phyloP scores from a whole-genome alignment of 1,140 invertebrate species.

The Cyrtorhinus lividipennis region DNA sequence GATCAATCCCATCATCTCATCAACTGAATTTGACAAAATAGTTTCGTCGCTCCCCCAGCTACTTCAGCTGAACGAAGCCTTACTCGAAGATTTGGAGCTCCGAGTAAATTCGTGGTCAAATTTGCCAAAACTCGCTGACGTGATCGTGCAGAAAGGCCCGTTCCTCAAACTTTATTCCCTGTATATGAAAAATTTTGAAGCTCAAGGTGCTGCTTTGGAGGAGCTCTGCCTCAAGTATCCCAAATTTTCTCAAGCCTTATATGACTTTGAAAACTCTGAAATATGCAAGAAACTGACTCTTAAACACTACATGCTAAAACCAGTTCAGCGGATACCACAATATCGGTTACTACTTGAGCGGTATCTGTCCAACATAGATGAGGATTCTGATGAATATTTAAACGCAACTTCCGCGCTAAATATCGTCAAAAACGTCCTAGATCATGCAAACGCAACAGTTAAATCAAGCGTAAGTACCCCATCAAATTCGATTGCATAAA shows the following conservation, averaged over 20 bases:
- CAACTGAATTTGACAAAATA: constrained; percentile 39
- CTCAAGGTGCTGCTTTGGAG: constrained; percentile 43
- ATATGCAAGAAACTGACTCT: constrained; percentile 47
- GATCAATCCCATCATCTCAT: constrained; percentile 33
- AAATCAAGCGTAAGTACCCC: constrained; percentile 38
- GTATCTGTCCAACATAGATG: constrained; percentile 44
- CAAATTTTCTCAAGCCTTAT: constrained; percentile 42
- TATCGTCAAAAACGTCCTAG: constrained; percentile 55
- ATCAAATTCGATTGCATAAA: background rate
- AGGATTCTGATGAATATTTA: constrained; percentile 44
- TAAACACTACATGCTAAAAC: constrained; percentile 61
- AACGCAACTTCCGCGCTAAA: constrained; percentile 48
- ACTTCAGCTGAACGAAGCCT: constrained; percentile 45
- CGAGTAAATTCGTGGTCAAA: constrained; percentile 45
- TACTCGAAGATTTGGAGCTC: constrained; percentile 46
- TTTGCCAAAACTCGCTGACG: constrained; percentile 48
- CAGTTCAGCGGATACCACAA: constrained; percentile 55
- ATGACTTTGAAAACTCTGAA: constrained; percentile 48
- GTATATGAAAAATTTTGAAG: constrained; percentile 56
- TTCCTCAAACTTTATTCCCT: constrained; percentile 59
- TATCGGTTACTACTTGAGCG: constrained; percentile 52
- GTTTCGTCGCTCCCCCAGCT: constrained; percentile 43
- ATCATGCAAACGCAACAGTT: constrained; percentile 59
- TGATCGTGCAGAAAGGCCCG: constrained; percentile 58
- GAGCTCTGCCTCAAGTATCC: constrained; percentile 44